phyloP scores from a whole-genome alignment of 1,140 invertebrate genomes.

The Hycleus cichorii region DNA sequence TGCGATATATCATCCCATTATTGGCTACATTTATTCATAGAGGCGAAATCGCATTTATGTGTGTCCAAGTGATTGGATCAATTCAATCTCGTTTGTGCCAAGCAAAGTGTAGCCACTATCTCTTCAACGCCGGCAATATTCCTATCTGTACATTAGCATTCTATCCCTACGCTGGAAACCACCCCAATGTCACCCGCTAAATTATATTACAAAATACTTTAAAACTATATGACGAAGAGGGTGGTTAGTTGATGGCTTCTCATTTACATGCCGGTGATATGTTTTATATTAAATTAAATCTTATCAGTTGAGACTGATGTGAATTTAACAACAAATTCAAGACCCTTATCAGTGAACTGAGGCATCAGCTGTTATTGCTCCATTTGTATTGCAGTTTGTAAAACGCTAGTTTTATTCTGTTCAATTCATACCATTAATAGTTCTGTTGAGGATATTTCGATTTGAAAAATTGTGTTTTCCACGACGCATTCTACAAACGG shows the following conservation, averaged over 20 bases:
- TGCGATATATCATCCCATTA: slow-evolving; percentile 26
- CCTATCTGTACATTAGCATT: slow-evolving; percentile 22
- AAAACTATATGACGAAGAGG: slow-evolving; percentile 1
- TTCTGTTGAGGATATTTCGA: too few relatives aligned
- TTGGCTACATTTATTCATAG: slow-evolving; percentile 29
- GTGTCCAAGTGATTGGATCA: slow-evolving; percentile 30
- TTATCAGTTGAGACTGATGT: not conserved
- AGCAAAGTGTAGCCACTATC: too few relatives aligned
- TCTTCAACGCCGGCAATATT: slow-evolving; percentile 4
- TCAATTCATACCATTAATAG: too few relatives aligned
- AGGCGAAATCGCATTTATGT: slow-evolving; percentile 25
- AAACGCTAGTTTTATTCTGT: too few relatives aligned
- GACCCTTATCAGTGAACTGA: too few relatives aligned
- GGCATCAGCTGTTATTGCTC: too few relatives aligned
- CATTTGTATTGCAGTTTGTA: too few relatives aligned
- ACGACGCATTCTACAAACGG: too few relatives aligned
- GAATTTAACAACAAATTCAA: not conserved
- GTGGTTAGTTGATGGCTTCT: not conserved
- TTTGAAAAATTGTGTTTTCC: too few relatives aligned
- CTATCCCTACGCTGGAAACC: not conserved
- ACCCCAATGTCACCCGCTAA: slow-evolving; percentile 9
- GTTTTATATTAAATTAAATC: slow-evolving; percentile 14
- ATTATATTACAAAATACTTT: slow-evolving; percentile 21
- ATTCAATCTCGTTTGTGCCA: slow-evolving; percentile 20
- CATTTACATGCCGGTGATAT: slow-evolving; percentile 10